These are phyloP conservation scores for Euleptes europaea DNA, from an alignment of 2,113 vertebrate genomes.

Conservation along the genomic window DNA sequence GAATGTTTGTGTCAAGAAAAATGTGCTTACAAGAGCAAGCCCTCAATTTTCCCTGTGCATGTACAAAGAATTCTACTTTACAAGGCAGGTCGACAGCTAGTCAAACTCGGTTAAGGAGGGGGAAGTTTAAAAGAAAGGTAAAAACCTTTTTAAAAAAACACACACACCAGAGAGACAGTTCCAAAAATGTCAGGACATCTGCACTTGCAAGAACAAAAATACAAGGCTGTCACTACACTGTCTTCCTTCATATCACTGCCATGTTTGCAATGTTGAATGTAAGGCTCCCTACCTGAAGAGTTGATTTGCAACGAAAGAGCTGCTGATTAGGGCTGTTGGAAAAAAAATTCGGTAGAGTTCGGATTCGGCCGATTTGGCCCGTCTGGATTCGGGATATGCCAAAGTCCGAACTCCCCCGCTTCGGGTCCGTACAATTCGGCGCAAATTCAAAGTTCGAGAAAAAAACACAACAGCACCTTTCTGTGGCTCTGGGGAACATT, in stretches of 20 bases:
- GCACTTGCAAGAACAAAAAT: not conserved
- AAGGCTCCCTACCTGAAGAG: not conserved
- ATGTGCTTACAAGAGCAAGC: conserved; percentile 28
- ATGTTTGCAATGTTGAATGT: not conserved
- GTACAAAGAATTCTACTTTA: conserved; percentile 28
- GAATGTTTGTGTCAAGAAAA: conserved; percentile 26
- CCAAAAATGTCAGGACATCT: not conserved
- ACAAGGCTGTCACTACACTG: not conserved
- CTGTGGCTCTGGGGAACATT: no score
- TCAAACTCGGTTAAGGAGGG: not conserved
- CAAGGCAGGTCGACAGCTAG: conserved; percentile 9
- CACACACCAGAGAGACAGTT: not conserved
- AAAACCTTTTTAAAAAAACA: not conserved
- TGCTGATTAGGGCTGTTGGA: no score
- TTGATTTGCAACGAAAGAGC: conserved; percentile 13
- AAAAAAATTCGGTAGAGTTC: no score
- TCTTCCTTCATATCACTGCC: not conserved
- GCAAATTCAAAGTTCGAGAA: no score
- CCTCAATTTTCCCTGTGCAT: conserved; percentile 12
- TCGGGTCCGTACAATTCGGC: no score
- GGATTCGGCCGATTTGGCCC: no score
- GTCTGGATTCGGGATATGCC: no score
- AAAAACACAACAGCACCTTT: no score
- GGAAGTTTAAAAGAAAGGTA: rapidly evolving
- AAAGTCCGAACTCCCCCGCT: no score